phyloP scores from a whole-genome alignment of 2,888 invertebrate species.

The Spatulosminthurus flaviceps region DNA sequence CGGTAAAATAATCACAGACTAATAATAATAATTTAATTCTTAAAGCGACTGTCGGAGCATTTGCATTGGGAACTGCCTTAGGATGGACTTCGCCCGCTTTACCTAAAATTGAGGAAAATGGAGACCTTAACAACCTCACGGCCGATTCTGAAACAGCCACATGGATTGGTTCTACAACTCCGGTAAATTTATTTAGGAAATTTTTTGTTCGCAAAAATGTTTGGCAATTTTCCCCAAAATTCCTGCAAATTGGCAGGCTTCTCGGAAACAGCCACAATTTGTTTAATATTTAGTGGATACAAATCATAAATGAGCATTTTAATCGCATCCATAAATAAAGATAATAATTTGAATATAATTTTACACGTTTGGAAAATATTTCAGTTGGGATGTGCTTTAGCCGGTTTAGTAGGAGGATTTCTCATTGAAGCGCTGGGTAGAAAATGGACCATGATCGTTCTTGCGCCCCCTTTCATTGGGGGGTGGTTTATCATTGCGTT shows the following conservation, averaged over 20 bases:
- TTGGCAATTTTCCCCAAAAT: too few relatives aligned
- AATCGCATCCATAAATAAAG: too few relatives aligned
- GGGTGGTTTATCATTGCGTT: conserved; percentile 37
- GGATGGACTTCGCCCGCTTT: conserved; percentile 55
- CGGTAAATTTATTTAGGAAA: too few relatives aligned
- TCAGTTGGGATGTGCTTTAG: conserved; percentile 55
- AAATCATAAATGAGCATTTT: too few relatives aligned
- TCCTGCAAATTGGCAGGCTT: too few relatives aligned
- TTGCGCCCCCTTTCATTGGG: conserved; percentile 65
- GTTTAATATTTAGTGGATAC: too few relatives aligned
- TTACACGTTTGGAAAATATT: conserved; percentile 12
- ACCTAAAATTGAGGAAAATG: conserved; percentile 51
- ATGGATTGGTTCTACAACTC: conserved; percentile 71
- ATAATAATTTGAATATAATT: too few relatives aligned
- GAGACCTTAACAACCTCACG: conserved; percentile 65
- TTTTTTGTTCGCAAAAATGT: too few relatives aligned
- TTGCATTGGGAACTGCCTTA: conserved; percentile 55
- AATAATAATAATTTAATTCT: too few relatives aligned
- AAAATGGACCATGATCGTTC: conserved; percentile 52
- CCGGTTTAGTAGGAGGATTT: conserved; percentile 59
- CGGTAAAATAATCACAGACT: too few relatives aligned
- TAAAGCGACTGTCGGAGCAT: conserved; percentile 52
- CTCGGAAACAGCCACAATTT: too few relatives aligned
- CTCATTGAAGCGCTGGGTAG: conserved; percentile 60
- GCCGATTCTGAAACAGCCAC: conserved; percentile 67